phyloP scores from a whole-genome alignment of 2,888 invertebrate species.

The Torymus tubicola region DNA sequence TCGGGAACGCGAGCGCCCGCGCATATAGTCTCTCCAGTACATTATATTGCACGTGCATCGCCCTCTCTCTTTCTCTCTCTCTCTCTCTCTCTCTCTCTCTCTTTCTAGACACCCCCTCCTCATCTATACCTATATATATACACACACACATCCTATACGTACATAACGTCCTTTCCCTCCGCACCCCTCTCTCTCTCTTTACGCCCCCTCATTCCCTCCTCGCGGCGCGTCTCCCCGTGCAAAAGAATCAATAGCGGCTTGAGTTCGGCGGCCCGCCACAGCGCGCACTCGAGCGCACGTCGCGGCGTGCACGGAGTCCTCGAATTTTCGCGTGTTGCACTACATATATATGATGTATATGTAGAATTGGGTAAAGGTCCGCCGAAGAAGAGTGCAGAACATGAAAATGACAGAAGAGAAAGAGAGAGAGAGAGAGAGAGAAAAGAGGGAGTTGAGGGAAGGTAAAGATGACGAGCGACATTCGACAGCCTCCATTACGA shows the following conservation, averaged over 20 bases:
- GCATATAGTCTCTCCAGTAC: conserved; percentile 15
- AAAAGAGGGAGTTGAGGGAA: neutral
- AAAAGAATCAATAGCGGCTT: conserved; percentile 55
- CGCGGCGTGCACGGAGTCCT: neutral
- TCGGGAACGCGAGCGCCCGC: too few species aligned
- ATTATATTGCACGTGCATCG: conserved; percentile 31
- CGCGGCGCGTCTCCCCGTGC: conserved; percentile 1
- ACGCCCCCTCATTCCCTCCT: conserved; percentile 6
- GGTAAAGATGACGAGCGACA: neutral
- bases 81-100: conserved; percentile 12
- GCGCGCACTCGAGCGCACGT: conserved; percentile 27
- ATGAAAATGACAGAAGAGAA: neutral
- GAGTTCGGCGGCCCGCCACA: conserved; percentile 39
- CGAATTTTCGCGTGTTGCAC: neutral
- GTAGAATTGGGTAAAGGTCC: conserved; percentile 29
- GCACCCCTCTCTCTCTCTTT: conserved; percentile 1
- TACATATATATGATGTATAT: conserved; percentile 3
- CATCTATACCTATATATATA: too few species aligned
- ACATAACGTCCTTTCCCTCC: neutral
- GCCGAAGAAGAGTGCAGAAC: neutral
- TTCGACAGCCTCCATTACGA: too few species aligned
- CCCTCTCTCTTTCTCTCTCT: conserved; percentile 9
- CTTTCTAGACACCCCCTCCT: neutral
- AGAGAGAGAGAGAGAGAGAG: neutral
- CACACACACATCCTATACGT: neutral